phyloP scores from a whole-genome alignment of 2,797 vertebrate genomes.

The Microctenopoma lineatum region DNA sequence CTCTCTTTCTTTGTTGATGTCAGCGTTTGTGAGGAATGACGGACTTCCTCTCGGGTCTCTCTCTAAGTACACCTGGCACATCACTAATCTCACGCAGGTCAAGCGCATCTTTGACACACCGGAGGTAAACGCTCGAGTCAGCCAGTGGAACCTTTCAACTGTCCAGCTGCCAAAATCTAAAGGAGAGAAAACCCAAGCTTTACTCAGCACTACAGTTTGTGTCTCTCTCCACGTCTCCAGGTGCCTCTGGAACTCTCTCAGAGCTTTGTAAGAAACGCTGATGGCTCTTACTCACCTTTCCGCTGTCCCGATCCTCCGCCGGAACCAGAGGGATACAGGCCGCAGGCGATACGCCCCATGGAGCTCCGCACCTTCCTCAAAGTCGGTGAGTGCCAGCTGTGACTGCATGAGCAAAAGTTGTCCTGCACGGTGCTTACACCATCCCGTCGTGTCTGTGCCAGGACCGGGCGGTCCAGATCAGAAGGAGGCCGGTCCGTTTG shows the following conservation, averaged over 20 bases:
- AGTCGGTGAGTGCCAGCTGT: conserved; percentile 85
- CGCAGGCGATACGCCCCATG: conserved; percentile 88
- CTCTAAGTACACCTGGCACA: conserved; percentile 95
- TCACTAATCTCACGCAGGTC: conserved; percentile 90
- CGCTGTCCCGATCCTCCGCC: conserved; percentile 84
- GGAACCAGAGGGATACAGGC: conserved; percentile 81
- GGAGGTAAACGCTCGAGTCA: conserved; percentile 78
- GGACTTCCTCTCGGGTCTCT: conserved; percentile 88
- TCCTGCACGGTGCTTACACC: background rate
- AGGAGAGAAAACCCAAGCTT: too few species aligned
- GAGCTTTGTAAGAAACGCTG: conserved; percentile 91
- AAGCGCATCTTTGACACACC: conserved; percentile 93
- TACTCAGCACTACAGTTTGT: too few species aligned
- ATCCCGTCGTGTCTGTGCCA: conserved; percentile 38
- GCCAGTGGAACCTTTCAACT: background rate
- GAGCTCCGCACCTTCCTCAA: conserved; percentile 93
- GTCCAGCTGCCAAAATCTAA: background rate
- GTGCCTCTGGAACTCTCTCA: conserved; percentile 91
- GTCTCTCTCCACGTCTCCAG: conserved; percentile 64
- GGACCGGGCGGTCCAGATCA: conserved; percentile 85
- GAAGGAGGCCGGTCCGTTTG: conserved; percentile 88
- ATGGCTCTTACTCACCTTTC: conserved; percentile 89
- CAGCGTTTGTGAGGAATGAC: conserved; percentile 88
- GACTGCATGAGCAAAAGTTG: background rate
- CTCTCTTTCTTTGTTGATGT: conserved; percentile 2